Percentiles rank a stretch among this genome's conserved stretches.
Conservation (phyloP, 2,888 invertebrate species). For the Eucera pruinosa region DNA sequence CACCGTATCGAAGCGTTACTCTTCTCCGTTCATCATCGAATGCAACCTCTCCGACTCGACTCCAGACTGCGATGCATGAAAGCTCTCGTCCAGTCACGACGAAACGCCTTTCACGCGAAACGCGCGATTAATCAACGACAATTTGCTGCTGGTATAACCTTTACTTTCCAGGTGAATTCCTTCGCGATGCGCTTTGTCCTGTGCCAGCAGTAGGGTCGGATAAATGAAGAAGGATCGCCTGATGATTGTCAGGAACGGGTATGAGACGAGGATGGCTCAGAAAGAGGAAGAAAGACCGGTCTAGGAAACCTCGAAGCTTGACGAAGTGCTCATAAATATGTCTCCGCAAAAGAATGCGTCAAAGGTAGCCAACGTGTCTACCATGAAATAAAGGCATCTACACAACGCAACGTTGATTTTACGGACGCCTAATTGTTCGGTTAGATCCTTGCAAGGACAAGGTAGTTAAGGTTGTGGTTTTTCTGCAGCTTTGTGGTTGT, state of each 20-base stretch:
- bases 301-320: constrained; percentile 60
- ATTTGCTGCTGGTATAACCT: constrained; percentile 47
- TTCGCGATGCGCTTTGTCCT: constrained; percentile 13
- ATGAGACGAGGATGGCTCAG: constrained; percentile 10
- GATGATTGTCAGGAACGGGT: constrained; percentile 37
- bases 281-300: constrained; percentile 44
- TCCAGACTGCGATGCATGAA: constrained; percentile 5
- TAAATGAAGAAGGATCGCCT: constrained; percentile 50
- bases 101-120: constrained; percentile 31
- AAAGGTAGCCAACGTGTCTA: constrained; percentile 58
- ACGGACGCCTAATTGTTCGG: constrained; percentile 14
- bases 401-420: constrained; percentile 1
- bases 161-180: constrained; percentile 47
- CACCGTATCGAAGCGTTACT: background rate
- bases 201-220: background rate
- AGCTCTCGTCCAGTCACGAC: constrained; percentile 33
- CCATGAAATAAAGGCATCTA: constrained; percentile 33
- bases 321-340: constrained; percentile 69
- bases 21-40: constrained; percentile 3
- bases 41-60: background rate
- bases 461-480: background rate
- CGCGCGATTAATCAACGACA: constrained; percentile 51
- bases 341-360: constrained; percentile 43
- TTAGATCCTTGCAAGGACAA: background rate
- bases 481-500: background rate